A percentile compares a stretch with the other conserved stretches of the same genome.
Conservation (phyloP, 1,140 invertebrate species). For the Heliconius eleuchia region DNA sequence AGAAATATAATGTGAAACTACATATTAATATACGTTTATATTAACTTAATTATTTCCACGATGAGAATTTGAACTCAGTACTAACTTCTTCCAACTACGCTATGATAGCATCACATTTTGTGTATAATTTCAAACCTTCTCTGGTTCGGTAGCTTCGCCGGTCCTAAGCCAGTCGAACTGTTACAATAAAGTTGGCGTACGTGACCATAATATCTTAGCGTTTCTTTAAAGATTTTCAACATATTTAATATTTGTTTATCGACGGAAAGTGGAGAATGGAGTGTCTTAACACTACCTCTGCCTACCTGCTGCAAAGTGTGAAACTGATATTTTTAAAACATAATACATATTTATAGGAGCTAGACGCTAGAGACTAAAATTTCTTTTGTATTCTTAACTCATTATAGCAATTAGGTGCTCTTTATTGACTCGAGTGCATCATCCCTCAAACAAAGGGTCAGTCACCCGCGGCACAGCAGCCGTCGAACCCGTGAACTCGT, state of each 20-base stretch:
- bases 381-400: not conserved
- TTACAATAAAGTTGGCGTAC: not conserved
- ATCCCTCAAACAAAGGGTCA: conserved; percentile 10
- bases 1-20: no score
- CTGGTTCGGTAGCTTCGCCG: not conserved
- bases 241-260: not conserved
- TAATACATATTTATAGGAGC: not conserved
- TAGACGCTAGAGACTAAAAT: not conserved
- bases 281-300: no score
- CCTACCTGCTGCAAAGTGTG: no score
- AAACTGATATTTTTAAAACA: no score
- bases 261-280: no score
- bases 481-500: not conserved
- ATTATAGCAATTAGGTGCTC: conserved; percentile 4
- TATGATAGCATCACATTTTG: not conserved
- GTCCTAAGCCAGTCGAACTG: not conserved
- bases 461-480: not conserved
- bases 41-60: no score
- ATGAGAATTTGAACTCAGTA: no score
- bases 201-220: conserved; percentile 8
- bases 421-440: conserved; percentile 10
- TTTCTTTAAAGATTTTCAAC: not conserved
- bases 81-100: no score
- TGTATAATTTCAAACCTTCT: not conserved
- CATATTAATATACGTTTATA: no score